Evolutionary conservation across 2,113 vertebrate species (phyloP), one percentile per base, ranked within the genome.

Genomic region (Zosterops hypoxanthus): DNA sequence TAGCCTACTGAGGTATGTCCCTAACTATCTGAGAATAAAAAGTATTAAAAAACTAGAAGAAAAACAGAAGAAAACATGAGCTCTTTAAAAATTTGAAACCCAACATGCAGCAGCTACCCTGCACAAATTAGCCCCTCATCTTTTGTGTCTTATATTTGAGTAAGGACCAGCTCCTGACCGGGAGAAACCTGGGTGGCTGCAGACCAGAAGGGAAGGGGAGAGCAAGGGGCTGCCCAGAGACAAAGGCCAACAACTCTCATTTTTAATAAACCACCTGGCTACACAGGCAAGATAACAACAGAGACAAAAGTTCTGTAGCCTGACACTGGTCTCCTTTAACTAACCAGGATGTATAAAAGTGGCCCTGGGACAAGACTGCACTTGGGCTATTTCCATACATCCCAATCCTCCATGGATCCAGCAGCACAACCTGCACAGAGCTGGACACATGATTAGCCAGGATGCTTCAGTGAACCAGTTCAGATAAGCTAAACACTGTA

Each of bases 341-440:
- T 22, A 72, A 49, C 2, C 7, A 57, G n/a, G 69, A 53, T 1
- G 13, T 0, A 1, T 6, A 49, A 20, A 73, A 65, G 17, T 0
- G 0, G 42, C 22, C 21, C 68, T 53, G 19, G 23, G 77, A 69
- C 24, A 49, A 69, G 17, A 50, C 26, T 41, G 59, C 34, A 20
- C 34, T 60, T 64, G 0, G 3, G 49, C 4, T 31, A 20, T 33
- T 55, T 52, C 57, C 21, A 44, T 14, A 22, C 8, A 26, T 9
- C 44, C 42, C 26, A 28, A 8, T 8, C 10, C 52, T 63, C 49
- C 10, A 12, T 4, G 6, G 44, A 34, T 33, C 57, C 70, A 55
- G 39, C 12, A 84, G 33, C 41, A 22, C 9, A 71, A 41, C 9
- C 5, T 0, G 0, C 34, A 26, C 17, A 53, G 36, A 81, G 17